These are phyloP conservation scores for Turritopsis rubra DNA, from an alignment of 30 jellyfish, hydroid and myxozoan genomes.

Conservation along the genomic window DNA sequence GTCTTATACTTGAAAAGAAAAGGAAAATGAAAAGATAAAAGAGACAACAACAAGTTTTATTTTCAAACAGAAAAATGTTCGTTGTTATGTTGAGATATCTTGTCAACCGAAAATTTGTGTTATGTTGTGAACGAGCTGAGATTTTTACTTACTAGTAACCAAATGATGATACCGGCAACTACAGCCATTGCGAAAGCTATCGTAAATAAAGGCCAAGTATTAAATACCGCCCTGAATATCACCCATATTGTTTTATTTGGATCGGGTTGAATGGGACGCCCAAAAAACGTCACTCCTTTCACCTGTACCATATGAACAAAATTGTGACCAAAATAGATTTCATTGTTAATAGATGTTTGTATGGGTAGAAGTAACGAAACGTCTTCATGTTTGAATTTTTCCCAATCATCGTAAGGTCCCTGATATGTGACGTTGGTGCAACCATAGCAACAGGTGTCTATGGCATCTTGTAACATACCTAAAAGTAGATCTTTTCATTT, in stretches of 20 bases:
- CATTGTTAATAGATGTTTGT: constrained; percentile 60
- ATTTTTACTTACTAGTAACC: constrained; percentile 26
- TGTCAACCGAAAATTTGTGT: too few relatives aligned
- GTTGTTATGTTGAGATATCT: too few relatives aligned
- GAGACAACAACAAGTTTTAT: too few relatives aligned
- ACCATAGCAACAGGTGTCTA: constrained; percentile 70
- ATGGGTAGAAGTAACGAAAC: constrained; percentile 57
- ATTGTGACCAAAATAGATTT: constrained; percentile 3
- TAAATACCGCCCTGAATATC: constrained; percentile 10
- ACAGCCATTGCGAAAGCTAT: constrained; percentile 16
- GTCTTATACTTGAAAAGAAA: too few relatives aligned
- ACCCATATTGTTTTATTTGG: constrained; percentile 5
- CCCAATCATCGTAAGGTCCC: constrained; percentile 48
- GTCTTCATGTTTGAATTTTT: constrained; percentile 25
- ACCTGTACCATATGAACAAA: constrained; percentile 17
- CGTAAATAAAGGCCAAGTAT: constrained; percentile 15
- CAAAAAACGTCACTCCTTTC: constrained; percentile 12
- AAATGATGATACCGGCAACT: constrained; percentile 3
- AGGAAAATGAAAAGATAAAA: too few relatives aligned
- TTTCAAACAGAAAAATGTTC: too few relatives aligned
- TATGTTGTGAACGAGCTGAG: too few relatives aligned
- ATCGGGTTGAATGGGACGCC: constrained; percentile 12
- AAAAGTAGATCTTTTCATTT: neutral
- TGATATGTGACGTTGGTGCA: constrained; percentile 45
- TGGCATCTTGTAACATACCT: constrained; percentile 58